Percentiles rank a stretch among this genome's conserved stretches.
phyloP scores from a whole-genome alignment of 2,113 vertebrate species.

The Psittacus erithacus region DNA sequence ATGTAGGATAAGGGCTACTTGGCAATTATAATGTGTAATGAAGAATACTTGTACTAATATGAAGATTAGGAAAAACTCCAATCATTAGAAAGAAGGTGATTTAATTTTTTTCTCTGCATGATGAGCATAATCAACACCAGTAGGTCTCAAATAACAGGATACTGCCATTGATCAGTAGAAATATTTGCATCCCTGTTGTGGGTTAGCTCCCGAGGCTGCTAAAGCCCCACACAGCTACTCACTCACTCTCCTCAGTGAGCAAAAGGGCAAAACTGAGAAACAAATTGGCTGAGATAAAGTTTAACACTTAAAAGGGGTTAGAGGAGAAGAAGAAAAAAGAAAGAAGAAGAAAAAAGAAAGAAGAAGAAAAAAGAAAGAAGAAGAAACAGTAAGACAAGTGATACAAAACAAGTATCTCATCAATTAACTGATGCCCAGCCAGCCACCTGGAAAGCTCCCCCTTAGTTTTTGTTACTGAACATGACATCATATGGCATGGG shows the following conservation, averaged over 20 bases:
- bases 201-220: neutral
- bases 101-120: neutral
- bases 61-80: neutral
- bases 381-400: neutral
- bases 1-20: neutral
- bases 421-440: neutral
- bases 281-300: neutral
- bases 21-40: neutral
- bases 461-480: neutral
- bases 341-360: neutral
- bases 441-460: neutral
- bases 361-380: too few species aligned
- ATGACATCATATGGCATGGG: neutral
- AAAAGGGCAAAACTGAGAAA: neutral
- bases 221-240: fast-evolving
- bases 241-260: fast-evolving
- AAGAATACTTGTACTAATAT: conserved; percentile 24
- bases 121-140: conserved; percentile 6
- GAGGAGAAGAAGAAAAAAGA: neutral
- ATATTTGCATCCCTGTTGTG: neutral
- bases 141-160: neutral
- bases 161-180: neutral
- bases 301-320: neutral
- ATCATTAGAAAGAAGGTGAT: neutral
- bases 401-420: neutral